Base-by-base conservation (phyloP, 2,113 vertebrate species). In the Agelaius tricolor region DNA sequence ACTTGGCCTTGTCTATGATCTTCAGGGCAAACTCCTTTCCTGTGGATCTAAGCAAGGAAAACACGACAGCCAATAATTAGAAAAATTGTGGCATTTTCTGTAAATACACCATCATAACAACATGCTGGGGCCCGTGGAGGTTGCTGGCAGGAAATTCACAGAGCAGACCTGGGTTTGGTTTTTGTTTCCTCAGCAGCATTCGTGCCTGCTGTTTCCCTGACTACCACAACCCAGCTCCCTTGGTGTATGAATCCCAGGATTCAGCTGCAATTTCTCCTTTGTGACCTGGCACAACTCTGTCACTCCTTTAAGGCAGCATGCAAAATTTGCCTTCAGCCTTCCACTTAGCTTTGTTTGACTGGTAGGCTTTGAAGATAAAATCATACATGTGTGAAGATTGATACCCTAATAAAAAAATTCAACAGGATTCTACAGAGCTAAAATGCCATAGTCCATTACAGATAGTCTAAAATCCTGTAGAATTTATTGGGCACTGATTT, bases 1-100 rank as follows among this genome's bases (percentile, higher is more conserved):
- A 99, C 94, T 99, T 99, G 95, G 98, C 98, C 96, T 99, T 99
- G 98, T 99, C 99, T 87, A 99, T 99, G 95, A 99, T 99, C 98
- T 99, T 99, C 94, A 99, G 97, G 10, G 99, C 99, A 97, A 98
- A 99, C 96, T 99, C 99, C 94, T 99, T 99, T 94, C 99, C 99
- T 7, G 99, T 99, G 65, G 98, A 98, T 95, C 99, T 99, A 95
- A 94, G 15, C 28, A 91, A 81, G 65, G 88, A 90, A 73, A 89
- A 94, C 3, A 97, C 0, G 1, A 89, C 57, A 79, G 61, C 6
- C 28, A 31, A 76, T 77, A 94, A 74, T 90, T 30, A 77, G 12
- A 57, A 61, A 54, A 69, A 78, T 2, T 6, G 33, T 35, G 41
- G 19, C 51, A 47, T 46, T 81, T 76, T 59, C 68, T 74, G 35